Evolutionary conservation across 2,888 invertebrate species (phyloP).

Genomic region (Notodonta ziczac): DNA sequence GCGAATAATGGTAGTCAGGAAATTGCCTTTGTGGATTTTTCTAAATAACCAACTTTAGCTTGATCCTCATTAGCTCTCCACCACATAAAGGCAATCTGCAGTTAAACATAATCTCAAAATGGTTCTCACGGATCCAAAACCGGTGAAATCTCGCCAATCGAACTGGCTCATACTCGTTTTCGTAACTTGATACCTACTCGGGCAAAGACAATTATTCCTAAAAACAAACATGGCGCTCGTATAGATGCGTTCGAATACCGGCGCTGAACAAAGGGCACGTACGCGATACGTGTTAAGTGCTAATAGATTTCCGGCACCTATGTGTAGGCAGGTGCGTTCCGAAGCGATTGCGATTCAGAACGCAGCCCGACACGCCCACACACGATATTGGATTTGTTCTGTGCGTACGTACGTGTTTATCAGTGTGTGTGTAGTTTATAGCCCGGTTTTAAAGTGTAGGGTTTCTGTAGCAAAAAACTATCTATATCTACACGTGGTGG

Average conservation of each 20-base stretch:
- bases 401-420: slow-evolving; percentile 19
- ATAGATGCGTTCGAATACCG: slow-evolving; percentile 40
- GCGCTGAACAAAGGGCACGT: slow-evolving; percentile 49
- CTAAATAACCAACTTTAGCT: no score
- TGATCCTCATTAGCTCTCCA: background rate
- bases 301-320: slow-evolving; percentile 76
- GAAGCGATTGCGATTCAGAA: slow-evolving; percentile 48
- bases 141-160: slow-evolving; percentile 3
- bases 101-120: slow-evolving; percentile 15
- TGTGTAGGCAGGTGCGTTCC: slow-evolving; percentile 63
- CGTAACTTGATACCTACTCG: slow-evolving; percentile 30
- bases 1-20: no score
- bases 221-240: slow-evolving; percentile 36
- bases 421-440: background rate
- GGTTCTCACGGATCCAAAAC: background rate
- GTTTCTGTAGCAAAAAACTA: slow-evolving; percentile 2
- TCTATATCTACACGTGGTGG: background rate
- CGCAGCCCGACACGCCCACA: slow-evolving; percentile 46
- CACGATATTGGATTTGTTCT: slow-evolving; percentile 48
- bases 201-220: slow-evolving; percentile 24
- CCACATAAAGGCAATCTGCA: background rate
- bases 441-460: background rate
- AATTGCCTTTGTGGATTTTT: no score
- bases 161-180: slow-evolving; percentile 26
- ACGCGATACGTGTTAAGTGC: slow-evolving; percentile 50